Conservation (phyloP, 2,797 vertebrate species). For the Propithecus perrieri region DNA sequence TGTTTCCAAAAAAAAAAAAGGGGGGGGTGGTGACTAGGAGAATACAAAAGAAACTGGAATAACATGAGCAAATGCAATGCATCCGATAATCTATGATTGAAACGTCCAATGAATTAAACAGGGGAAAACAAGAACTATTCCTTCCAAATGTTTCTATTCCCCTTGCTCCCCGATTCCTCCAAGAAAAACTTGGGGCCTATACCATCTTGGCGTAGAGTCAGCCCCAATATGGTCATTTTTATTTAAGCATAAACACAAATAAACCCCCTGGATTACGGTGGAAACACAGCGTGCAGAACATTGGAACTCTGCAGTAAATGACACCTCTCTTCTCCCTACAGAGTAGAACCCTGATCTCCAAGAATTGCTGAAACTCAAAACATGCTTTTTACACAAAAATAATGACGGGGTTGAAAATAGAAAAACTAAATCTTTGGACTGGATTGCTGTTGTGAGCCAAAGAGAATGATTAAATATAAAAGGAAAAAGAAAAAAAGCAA, state of each 20-base stretch:
- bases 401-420: conserved; percentile 59
- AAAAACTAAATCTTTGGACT: conserved; percentile 63
- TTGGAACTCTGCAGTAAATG: conserved; percentile 41
- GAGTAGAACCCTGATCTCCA: conserved; percentile 41
- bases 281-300: conserved; percentile 8
- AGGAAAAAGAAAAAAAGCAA: not conserved
- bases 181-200: conserved; percentile 43
- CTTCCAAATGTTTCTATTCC: conserved; percentile 1
- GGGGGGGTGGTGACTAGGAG: not conserved
- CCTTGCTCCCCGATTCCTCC: not conserved
- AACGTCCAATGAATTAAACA: not conserved
- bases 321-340: conserved; percentile 48
- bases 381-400: conserved; percentile 76
- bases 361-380: conserved; percentile 60
- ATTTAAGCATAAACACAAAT: conserved; percentile 35
- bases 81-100: not conserved
- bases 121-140: not conserved
- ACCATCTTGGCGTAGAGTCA: conserved; percentile 33
- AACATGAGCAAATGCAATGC: not conserved
- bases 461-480: conserved; percentile 63
- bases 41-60: not conserved
- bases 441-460: conserved; percentile 41
- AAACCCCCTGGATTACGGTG: not conserved
- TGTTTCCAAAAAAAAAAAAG: not conserved
- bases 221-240: conserved; percentile 58